These are phyloP conservation scores for Acanthochromis polyacanthus DNA, from an alignment of 2,113 vertebrate species.

Conservation along the genomic window DNA sequence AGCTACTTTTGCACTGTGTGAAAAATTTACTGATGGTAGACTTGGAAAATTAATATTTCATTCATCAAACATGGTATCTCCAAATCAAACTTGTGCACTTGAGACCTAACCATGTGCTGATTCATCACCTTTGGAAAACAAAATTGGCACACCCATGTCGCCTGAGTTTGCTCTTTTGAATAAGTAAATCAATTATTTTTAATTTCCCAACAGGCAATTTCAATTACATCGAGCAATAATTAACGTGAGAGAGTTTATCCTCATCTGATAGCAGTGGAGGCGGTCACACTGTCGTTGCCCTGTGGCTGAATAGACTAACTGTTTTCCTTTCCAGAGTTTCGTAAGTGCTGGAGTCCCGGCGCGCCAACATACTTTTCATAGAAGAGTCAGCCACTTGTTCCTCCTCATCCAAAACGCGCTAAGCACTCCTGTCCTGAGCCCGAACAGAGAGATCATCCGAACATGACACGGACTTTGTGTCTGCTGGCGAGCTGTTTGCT, in stretches of 20 bases:
- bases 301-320: constrained; percentile 60
- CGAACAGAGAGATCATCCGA: not conserved
- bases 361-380: not conserved
- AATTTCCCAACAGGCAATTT: constrained; percentile 48
- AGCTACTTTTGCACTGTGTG: too few relatives aligned
- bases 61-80: too few relatives aligned
- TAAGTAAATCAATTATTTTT: constrained; percentile 46
- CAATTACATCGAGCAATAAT: constrained; percentile 10
- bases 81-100: not conserved
- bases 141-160: not conserved
- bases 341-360: constrained; percentile 25
- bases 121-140: constrained; percentile 11
- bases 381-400: not conserved
- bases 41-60: too few relatives aligned
- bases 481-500: constrained; percentile 43
- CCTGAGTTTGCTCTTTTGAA: constrained; percentile 37
- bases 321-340: constrained; percentile 59
- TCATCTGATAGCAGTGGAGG: constrained; percentile 52
- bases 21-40: too few relatives aligned
- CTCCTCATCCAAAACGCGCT: not conserved
- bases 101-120: not conserved
- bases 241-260: constrained; percentile 3
- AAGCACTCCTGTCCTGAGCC: not conserved
- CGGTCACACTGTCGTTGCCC: constrained; percentile 31
- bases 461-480: constrained; percentile 41